These are phyloP conservation scores for Temnopleurus reevesii DNA, from an alignment of 53 echinoderm and acorn worm species.

Conservation along the genomic window DNA sequence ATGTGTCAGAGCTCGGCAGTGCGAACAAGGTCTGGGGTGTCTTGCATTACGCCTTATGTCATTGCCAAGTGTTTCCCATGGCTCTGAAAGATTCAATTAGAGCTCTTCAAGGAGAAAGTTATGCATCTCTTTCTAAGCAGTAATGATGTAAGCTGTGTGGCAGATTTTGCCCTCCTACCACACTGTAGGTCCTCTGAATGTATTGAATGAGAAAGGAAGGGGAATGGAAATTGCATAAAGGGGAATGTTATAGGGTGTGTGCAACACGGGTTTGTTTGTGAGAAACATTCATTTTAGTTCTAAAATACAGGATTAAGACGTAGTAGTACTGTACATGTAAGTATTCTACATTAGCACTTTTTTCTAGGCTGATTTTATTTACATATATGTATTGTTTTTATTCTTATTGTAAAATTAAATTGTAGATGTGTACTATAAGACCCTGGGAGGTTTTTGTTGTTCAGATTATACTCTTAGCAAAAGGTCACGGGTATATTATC, in stretches of 20 bases:
- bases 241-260: not conserved
- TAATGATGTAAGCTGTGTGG: not conserved
- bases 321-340: too few relatives aligned
- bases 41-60: not conserved
- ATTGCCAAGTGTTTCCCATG: constrained; percentile 18
- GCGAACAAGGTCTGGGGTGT: not conserved
- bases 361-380: too few relatives aligned
- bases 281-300: not conserved
- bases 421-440: too few relatives aligned
- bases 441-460: too few relatives aligned
- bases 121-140: not conserved
- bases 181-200: too few relatives aligned
- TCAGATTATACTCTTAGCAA: too few relatives aligned
- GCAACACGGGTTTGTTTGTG: not conserved
- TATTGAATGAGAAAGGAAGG: too few relatives aligned
- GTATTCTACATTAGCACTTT: too few relatives aligned
- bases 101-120: not conserved
- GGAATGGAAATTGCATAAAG: not conserved
- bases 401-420: too few relatives aligned
- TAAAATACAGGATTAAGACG: constrained; percentile 1
- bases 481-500: too few relatives aligned
- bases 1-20: not conserved
- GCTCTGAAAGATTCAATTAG: constrained; percentile 41
- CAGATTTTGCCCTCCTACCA: not conserved
- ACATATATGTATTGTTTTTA: not conserved